phyloP scores from a whole-genome alignment of 1,140 invertebrate genomes.

The Sarcophaga peregrina region DNA sequence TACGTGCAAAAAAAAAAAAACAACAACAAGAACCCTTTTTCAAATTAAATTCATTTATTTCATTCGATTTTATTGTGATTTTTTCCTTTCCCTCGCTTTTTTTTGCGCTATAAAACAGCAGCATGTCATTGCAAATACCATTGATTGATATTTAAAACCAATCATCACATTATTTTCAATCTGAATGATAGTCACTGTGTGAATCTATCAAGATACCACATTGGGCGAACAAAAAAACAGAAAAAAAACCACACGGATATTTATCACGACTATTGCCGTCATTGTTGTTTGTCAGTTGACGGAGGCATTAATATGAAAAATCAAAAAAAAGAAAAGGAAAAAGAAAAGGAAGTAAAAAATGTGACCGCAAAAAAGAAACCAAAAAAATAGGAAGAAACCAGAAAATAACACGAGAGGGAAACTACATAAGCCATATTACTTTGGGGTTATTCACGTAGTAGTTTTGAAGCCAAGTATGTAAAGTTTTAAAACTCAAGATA shows the following conservation, averaged over 20 bases:
- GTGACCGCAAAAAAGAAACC: not conserved
- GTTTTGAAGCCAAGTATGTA: too few species aligned
- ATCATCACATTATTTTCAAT: conserved; percentile 19
- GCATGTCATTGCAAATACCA: conserved; percentile 6
- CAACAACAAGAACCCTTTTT: too few species aligned
- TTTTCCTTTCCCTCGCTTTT: not conserved
- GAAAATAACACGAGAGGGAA: not conserved
- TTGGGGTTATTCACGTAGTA: too few species aligned
- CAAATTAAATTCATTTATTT: not conserved
- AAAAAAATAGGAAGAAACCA: not conserved
- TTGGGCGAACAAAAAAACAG: not conserved
- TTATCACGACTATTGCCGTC: not conserved
- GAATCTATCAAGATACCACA: conserved; percentile 24
- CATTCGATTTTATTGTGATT: not conserved
- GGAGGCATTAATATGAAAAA: not conserved
- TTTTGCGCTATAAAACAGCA: not conserved
- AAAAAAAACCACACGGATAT: not conserved
- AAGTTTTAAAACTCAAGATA: too few species aligned
- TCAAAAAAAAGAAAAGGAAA: not conserved
- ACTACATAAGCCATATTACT: too few species aligned
- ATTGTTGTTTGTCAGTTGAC: conserved; percentile 14
- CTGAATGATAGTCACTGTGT: conserved; percentile 3
- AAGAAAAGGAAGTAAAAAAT: not conserved
- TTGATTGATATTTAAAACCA: conserved; percentile 25
- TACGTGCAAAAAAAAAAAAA: too few species aligned